A percentile compares a stretch with the other conserved stretches of the same genome.
These are phyloP conservation scores for Cariama cristata DNA, from an alignment of 2,113 vertebrate species.

Conservation along the genomic window DNA sequence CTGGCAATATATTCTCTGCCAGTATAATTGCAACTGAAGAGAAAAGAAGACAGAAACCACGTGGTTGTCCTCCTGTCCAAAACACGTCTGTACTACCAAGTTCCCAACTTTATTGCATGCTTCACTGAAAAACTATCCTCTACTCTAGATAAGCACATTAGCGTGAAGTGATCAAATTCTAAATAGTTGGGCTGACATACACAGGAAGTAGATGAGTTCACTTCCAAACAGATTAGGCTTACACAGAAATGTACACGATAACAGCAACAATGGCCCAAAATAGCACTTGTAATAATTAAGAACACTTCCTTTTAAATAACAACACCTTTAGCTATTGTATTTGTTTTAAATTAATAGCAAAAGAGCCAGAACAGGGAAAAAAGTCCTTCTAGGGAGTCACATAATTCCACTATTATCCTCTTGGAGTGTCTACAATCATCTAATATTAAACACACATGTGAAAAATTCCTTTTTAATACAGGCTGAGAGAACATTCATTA, in stretches of 20 bases:
- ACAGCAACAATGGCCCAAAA: neutral
- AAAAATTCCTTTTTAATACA: neutral
- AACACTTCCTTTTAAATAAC: neutral
- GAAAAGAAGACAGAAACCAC: neutral
- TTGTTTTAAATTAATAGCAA: neutral
- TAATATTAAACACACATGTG: neutral
- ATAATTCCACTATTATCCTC: neutral
- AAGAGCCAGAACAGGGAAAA: neutral
- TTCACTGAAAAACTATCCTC: neutral
- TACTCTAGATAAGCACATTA: neutral
- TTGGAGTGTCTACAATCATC: neutral
- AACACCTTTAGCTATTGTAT: neutral
- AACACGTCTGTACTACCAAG: neutral
- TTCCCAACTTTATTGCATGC: neutral
- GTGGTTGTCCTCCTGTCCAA: neutral
- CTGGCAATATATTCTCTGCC: neutral
- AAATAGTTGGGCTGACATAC: neutral
- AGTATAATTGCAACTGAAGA: neutral
- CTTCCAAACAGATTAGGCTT: neutral
- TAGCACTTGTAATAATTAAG: neutral
- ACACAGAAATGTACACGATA: neutral
- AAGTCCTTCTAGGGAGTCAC: neutral
- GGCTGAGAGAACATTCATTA: neutral
- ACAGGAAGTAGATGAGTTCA: neutral
- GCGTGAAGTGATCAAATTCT: neutral